Base-by-base conservation (phyloP, 2,797 vertebrate genomes). In the Discoglossus pictus region DNA sequence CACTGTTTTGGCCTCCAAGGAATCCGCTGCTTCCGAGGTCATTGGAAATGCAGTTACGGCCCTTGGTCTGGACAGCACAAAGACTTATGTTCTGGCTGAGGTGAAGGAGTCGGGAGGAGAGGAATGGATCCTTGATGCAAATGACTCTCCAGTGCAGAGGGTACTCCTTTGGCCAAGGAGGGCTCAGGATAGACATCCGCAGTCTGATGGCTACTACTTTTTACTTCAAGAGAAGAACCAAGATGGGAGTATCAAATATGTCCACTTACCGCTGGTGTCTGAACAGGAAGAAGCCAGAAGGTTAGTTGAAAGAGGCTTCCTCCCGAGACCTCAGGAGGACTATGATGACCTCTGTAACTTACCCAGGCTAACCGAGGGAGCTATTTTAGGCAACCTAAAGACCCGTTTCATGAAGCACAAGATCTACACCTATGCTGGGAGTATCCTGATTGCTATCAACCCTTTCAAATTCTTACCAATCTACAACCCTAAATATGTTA, bases 401-500 rank as follows among this genome's bases (percentile, higher is more conserved):
- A 85, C 84, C 21, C 96, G 97, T 73, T 99, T 99, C 80, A 68
- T 90, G 12, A 97, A 97, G 76, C 94, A 93, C 71, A 95, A 97
- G 74, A 98, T 99, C 78, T 99, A 99, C 82, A 99, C 97, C 0
- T 99, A 99, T 0, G 96, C 94, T 1, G 96, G 97, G 46, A 98
- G 95, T 73, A 99, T 99, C 76, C 91, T 99, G n/a, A 92, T 99
- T 6, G 97, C 96, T 12, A 88, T 99, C 77, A 99, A 99, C 80
- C 97, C 97, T 65, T 99, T 99, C 78, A 95, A 94, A 82, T 99
- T 99, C 78, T 84, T 99, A 73, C 96, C 97, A 73, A 98, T 99
- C 79, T 99, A 99, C 83, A 99, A 99, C 78, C 97, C 97, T 4
- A 98, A 98, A 72, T 99, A 98, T 0, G 95, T 99, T 79, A 98